Evolutionary conservation across 2,113 vertebrate species (phyloP).

Genomic region (Clarias gariepinus): DNA sequence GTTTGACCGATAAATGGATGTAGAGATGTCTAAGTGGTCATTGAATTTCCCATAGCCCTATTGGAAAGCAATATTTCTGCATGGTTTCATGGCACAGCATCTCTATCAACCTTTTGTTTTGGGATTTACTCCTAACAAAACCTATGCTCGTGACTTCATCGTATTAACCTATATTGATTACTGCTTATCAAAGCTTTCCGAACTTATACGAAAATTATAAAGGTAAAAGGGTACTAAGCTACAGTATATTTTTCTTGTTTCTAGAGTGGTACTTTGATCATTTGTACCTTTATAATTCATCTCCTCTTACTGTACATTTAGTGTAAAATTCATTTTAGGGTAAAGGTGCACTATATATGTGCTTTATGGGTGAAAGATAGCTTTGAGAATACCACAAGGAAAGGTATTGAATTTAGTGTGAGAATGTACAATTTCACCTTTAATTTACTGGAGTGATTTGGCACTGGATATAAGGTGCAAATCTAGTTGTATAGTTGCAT

Average conservation of each 20-base stretch:
- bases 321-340: neutral
- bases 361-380: neutral
- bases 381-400: neutral
- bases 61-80: slow-evolving; percentile 13
- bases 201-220: neutral
- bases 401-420: neutral
- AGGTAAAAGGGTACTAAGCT: neutral
- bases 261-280: neutral
- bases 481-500: neutral
- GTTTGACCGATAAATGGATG: slow-evolving; percentile 27
- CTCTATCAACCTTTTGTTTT: slow-evolving; percentile 15
- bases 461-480: neutral
- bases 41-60: slow-evolving; percentile 26
- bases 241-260: neutral
- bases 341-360: neutral
- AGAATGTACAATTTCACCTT: neutral
- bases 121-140: neutral
- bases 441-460: neutral
- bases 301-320: too few relatives aligned
- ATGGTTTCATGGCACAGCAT: slow-evolving; percentile 18
- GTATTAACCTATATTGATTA: neutral
- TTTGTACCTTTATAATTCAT: neutral
- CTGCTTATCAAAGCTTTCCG: neutral
- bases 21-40: slow-evolving; percentile 22
- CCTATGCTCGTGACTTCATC: neutral